A percentile compares a stretch with the other conserved stretches of the same genome.
Evolutionary conservation across 2,113 vertebrate species (phyloP).

Genomic region (Perognathus longimembris): DNA sequence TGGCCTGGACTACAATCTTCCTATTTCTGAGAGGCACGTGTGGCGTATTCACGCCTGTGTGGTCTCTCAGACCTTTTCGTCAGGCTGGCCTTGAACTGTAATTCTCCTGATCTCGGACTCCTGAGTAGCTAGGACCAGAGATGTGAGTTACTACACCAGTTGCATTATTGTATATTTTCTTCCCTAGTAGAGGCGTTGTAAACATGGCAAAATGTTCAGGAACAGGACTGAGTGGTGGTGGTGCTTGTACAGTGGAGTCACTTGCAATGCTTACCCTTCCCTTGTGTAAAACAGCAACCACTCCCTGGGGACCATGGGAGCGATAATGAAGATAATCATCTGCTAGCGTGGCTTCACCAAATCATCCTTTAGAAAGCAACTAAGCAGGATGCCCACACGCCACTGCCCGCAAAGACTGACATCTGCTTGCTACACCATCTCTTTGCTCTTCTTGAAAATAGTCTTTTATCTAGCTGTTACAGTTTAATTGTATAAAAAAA

Average conservation of each 20-base stretch:
- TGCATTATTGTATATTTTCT: rapidly evolving
- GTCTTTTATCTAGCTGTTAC: slow-evolving; percentile 57
- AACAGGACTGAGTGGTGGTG: not conserved
- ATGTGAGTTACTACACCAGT: too few species aligned
- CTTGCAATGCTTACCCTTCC: not conserved
- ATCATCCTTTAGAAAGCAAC: slow-evolving; percentile 67
- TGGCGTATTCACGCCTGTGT: too few species aligned
- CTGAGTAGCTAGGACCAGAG: too few species aligned
- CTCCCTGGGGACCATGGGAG: slow-evolving; percentile 54
- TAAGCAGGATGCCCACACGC: slow-evolving; percentile 63
- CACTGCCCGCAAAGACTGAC: slow-evolving; percentile 57
- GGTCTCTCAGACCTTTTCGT: too few species aligned
- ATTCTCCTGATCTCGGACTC: too few species aligned
- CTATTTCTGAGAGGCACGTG: too few species aligned
- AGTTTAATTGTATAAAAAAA: not conserved
- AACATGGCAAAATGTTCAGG: not conserved
- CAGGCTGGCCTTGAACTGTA: too few species aligned
- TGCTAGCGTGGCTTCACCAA: slow-evolving; percentile 70
- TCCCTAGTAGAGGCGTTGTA: not conserved
- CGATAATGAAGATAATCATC: slow-evolving; percentile 56
- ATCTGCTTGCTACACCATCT: slow-evolving; percentile 53
- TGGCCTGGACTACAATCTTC: too few species aligned
- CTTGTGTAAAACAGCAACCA: slow-evolving; percentile 9
- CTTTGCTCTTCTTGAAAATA: slow-evolving; percentile 66
- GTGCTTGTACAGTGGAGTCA: not conserved